Evolutionary conservation across 2,113 vertebrate species (phyloP).

Genomic region (Mus spicilegus): DNA sequence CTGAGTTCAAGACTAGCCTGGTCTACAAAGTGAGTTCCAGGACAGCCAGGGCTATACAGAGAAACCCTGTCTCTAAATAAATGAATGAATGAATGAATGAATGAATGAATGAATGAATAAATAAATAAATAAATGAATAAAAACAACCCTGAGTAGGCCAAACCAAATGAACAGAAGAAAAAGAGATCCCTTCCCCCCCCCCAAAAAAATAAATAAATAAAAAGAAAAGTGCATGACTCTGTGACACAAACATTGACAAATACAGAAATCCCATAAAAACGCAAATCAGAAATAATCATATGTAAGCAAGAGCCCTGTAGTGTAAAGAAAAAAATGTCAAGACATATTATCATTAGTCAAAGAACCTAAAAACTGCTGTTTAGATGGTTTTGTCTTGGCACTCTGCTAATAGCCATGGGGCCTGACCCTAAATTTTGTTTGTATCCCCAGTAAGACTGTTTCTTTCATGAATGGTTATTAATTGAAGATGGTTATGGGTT

Average conservation of each 20-base stretch:
- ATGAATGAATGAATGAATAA: too few relatives aligned
- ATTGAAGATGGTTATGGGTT: background rate
- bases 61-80: too few relatives aligned
- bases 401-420: accelerated
- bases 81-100: too few relatives aligned
- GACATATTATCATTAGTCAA: background rate
- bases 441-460: background rate
- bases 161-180: background rate
- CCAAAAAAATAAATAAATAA: background rate
- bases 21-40: too few relatives aligned
- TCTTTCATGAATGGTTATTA: background rate
- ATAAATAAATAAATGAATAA: too few relatives aligned
- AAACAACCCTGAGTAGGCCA: background rate
- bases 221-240: background rate
- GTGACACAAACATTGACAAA: background rate
- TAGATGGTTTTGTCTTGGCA: background rate
- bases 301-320: background rate
- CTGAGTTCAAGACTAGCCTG: too few relatives aligned
- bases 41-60: too few relatives aligned
- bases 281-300: background rate
- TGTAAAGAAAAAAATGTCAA: background rate
- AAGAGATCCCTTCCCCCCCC: background rate
- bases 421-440: background rate
- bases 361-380: background rate
- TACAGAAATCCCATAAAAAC: background rate